A percentile compares a stretch with the other conserved stretches of the same genome.
phyloP scores from a whole-genome alignment of 2,888 invertebrate genomes.

The Campoplex nolae region DNA sequence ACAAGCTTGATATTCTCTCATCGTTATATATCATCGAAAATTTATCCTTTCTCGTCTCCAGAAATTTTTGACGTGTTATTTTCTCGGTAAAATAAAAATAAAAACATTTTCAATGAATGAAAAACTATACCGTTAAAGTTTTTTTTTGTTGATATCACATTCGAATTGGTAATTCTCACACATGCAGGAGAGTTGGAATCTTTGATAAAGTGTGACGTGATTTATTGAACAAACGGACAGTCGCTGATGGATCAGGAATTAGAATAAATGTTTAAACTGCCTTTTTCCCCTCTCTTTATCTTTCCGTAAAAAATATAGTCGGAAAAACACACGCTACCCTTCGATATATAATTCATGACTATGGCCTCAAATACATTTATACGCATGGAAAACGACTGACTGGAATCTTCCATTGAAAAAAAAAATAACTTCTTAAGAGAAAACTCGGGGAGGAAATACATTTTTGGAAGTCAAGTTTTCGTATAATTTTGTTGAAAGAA shows the following conservation, averaged over 20 bases:
- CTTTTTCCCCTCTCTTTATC: not conserved
- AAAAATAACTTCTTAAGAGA: not conserved
- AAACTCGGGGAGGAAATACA: not conserved
- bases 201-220: conserved; percentile 30
- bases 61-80: conserved; percentile 8
- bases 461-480: not conserved
- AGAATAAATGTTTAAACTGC: conserved; percentile 12
- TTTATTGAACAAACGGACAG: conserved; percentile 36
- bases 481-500: not conserved
- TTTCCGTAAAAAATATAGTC: not conserved
- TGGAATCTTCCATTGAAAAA: not conserved
- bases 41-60: conserved; percentile 41
- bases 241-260: conserved; percentile 32
- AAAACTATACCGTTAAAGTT: conserved; percentile 3
- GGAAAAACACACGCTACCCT: not conserved
- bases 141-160: conserved; percentile 9
- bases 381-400: not conserved
- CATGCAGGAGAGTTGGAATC: conserved; percentile 9
- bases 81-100: conserved; percentile 4
- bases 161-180: conserved; percentile 25
- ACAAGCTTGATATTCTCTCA: conserved; percentile 67
- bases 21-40: conserved; percentile 63
- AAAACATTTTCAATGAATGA: conserved; percentile 53
- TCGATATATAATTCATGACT: not conserved
- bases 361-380: not conserved